Conservation (phyloP, 2,888 invertebrate species). For the Lacanobia oleracea region DNA sequence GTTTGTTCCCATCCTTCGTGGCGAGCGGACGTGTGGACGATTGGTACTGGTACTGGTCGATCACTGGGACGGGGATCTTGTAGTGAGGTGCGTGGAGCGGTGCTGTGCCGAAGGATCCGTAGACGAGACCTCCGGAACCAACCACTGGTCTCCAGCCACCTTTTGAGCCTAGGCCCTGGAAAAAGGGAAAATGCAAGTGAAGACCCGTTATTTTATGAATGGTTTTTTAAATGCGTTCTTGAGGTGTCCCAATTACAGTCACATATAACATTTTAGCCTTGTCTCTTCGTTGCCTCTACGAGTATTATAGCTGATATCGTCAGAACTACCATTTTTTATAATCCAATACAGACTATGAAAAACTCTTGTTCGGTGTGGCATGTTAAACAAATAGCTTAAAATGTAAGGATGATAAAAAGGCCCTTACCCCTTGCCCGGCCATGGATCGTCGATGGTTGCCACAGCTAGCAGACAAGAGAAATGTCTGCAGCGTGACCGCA, state of each 20-base stretch:
- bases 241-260: too few species aligned
- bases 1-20: slow-evolving; percentile 83
- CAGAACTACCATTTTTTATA: too few species aligned
- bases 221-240: too few species aligned
- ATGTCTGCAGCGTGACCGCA: slow-evolving; percentile 74
- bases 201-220: too few species aligned
- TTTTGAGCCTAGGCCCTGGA: slow-evolving; percentile 88
- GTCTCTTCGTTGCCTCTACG: too few species aligned
- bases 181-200: slow-evolving; percentile 45
- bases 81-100: slow-evolving; percentile 83
- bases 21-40: slow-evolving; percentile 84
- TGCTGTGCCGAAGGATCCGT: slow-evolving; percentile 80
- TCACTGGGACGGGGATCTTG: slow-evolving; percentile 81
- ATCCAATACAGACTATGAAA: too few species aligned
- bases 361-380: too few species aligned
- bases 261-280: too few species aligned
- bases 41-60: slow-evolving; percentile 81
- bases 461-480: slow-evolving; percentile 73
- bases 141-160: slow-evolving; percentile 92
- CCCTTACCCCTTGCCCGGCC: slow-evolving; percentile 79
- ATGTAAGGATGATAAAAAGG: not conserved
- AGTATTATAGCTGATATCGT: too few species aligned
- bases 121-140: slow-evolving; percentile 83
- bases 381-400: not conserved
- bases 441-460: slow-evolving; percentile 81